phyloP scores from a whole-genome alignment of 2,888 invertebrate genomes.

The Yponomeuta evonymella region DNA sequence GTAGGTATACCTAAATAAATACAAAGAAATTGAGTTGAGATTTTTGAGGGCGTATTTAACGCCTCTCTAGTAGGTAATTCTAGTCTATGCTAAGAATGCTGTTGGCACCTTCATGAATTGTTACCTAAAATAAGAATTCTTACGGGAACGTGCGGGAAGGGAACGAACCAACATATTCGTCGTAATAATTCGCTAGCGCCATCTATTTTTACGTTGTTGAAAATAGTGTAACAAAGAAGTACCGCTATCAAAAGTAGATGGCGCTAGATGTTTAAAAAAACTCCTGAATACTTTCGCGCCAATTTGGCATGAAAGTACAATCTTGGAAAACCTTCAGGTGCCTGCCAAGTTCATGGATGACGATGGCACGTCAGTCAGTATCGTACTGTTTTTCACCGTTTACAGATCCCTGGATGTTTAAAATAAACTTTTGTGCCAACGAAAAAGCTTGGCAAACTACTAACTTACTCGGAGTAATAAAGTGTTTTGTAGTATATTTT shows the following conservation, averaged over 20 bases:
- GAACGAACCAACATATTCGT: too few species aligned
- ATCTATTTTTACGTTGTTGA: background rate
- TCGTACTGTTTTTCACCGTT: background rate
- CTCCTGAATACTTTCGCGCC: background rate
- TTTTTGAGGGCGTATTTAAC: too few species aligned
- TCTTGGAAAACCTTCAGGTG: background rate
- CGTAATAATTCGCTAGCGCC: background rate
- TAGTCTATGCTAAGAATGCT: too few species aligned
- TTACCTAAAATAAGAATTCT: too few species aligned
- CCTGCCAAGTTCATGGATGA: background rate
- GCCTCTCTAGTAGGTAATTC: too few species aligned
- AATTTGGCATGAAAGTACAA: background rate
- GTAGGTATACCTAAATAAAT: too few species aligned
- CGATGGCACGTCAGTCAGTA: background rate
- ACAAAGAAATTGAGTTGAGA: too few species aligned
- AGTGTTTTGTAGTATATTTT: background rate
- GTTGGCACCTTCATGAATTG: too few species aligned
- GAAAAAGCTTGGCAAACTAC: background rate
- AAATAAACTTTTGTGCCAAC: background rate
- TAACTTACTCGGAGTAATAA: background rate
- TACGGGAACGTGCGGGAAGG: too few species aligned
- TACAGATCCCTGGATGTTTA: background rate
- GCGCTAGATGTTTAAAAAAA: background rate
- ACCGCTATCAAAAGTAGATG: background rate
- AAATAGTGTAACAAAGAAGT: background rate